A percentile compares a stretch with the other conserved stretches of the same genome.
These are phyloP conservation scores for Hemistola chrysoprasaria DNA, from an alignment of 2,888 invertebrate species.

Conservation along the genomic window DNA sequence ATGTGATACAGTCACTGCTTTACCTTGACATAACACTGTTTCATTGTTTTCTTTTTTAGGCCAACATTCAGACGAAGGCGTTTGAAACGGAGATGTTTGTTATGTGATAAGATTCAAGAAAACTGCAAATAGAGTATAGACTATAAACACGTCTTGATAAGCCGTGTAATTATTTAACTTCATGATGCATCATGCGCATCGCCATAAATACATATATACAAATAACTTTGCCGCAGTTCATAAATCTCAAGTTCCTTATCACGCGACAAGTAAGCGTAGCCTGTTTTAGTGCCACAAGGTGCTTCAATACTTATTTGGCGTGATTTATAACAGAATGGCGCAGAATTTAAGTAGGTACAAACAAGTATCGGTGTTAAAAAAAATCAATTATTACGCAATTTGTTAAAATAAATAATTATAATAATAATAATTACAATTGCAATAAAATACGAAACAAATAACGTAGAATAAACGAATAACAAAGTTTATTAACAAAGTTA, in stretches of 20 bases:
- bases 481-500: too few relatives aligned
- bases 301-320: too few relatives aligned
- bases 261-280: too few relatives aligned
- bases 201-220: slow-evolving; percentile 1
- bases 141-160: slow-evolving; percentile 13
- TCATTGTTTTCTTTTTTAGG: slow-evolving; percentile 35
- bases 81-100: slow-evolving; percentile 28
- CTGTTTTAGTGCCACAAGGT: too few relatives aligned
- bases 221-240: neutral
- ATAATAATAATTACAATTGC: too few relatives aligned
- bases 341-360: too few relatives aligned
- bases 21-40: slow-evolving; percentile 34
- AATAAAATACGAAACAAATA: too few relatives aligned
- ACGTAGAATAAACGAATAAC: too few relatives aligned
- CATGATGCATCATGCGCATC: slow-evolving; percentile 4
- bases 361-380: too few relatives aligned
- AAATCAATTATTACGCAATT: too few relatives aligned
- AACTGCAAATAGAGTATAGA: slow-evolving; percentile 6
- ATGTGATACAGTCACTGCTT: slow-evolving; percentile 17
- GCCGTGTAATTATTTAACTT: slow-evolving; percentile 13
- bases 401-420: too few relatives aligned
- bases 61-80: slow-evolving; percentile 32
- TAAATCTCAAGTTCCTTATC: neutral
- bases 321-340: too few relatives aligned
- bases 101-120: slow-evolving; percentile 24